Percentiles rank a stretch among this genome's conserved stretches.
These are phyloP conservation scores for Cathartes aura DNA, from an alignment of 2,113 vertebrate genomes.

Conservation along the genomic window DNA sequence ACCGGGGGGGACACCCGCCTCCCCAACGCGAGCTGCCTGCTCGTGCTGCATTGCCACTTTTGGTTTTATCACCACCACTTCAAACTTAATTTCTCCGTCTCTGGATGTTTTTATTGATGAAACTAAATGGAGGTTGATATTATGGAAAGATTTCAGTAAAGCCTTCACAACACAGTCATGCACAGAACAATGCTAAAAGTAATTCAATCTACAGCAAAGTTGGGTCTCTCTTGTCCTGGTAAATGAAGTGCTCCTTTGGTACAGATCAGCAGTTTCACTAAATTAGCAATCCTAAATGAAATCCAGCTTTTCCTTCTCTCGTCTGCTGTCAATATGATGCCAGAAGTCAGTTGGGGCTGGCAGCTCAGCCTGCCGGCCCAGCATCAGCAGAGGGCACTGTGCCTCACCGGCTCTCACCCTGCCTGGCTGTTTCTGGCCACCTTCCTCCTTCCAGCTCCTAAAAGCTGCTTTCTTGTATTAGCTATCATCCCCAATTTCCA, in stretches of 20 bases:
- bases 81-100: rapidly evolving
- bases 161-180: rapidly evolving
- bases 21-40: rapidly evolving
- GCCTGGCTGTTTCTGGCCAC: neutral
- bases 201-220: neutral
- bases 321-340: neutral
- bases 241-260: neutral
- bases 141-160: rapidly evolving
- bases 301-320: rapidly evolving
- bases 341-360: neutral
- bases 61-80: neutral
- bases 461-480: rapidly evolving
- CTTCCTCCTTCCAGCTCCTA: neutral
- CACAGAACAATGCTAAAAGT: rapidly evolving
- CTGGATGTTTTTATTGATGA: neutral
- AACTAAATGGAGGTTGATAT: rapidly evolving
- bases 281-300: rapidly evolving
- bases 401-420: neutral
- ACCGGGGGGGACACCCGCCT: rapidly evolving
- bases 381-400: constrained; percentile 43
- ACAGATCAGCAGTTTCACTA: neutral
- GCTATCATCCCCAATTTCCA: rapidly evolving
- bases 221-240: neutral
- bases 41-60: rapidly evolving
- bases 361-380: neutral